Conservation (phyloP, 2,888 invertebrate species). For the Heliconius sara region DNA sequence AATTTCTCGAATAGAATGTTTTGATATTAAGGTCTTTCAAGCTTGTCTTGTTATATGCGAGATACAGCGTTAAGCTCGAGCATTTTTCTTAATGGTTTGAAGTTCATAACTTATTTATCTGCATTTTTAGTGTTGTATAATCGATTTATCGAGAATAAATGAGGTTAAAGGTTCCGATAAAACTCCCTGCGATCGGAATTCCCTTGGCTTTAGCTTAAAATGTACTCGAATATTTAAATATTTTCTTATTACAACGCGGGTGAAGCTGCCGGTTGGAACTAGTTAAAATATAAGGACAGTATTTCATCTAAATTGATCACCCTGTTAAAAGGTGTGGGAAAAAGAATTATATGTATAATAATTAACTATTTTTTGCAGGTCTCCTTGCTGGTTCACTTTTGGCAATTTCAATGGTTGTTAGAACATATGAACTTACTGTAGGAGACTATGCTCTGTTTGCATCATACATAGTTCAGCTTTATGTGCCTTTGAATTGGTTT, state of each 20-base stretch:
- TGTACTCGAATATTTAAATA: no score
- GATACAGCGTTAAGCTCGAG: no score
- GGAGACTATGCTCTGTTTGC: conserved; percentile 98
- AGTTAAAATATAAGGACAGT: no score
- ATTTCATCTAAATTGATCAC: no score
- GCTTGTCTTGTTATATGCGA: no score
- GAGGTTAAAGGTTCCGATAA: no score
- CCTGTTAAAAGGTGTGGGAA: neutral
- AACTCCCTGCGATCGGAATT: no score
- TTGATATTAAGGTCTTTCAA: no score
- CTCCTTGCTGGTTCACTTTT: conserved; percentile 93
- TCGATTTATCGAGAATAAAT: neutral
- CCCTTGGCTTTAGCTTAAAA: no score
- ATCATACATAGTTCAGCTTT: conserved; percentile 96
- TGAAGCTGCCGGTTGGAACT: neutral
- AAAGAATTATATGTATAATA: neutral
- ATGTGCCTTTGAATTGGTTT: conserved; percentile 98
- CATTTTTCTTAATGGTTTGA: neutral
- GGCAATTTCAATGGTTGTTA: conserved; percentile 93
- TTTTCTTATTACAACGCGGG: neutral
- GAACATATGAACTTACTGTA: conserved; percentile 88
- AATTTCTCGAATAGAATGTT: no score
- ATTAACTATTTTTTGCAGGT: conserved; percentile 75
- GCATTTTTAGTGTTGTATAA: neutral
- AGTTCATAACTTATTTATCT: neutral